Conservation (phyloP, 92 coral and sea anemone genomes). For the Epizoanthus illoricatus region DNA sequence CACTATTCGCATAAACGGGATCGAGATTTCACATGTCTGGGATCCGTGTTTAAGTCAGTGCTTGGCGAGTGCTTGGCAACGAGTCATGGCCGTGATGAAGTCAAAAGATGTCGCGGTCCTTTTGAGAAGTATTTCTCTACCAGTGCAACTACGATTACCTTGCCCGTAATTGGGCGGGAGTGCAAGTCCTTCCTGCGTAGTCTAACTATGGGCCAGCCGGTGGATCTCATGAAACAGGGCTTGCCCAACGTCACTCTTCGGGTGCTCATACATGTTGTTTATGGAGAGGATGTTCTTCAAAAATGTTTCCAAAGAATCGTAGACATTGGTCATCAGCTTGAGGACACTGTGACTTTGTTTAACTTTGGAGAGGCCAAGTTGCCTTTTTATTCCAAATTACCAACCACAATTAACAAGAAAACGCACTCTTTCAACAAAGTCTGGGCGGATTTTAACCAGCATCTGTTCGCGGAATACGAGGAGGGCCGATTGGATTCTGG, state of each 20-base stretch:
- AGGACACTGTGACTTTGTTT: constrained; percentile 56
- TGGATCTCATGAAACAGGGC: constrained; percentile 65
- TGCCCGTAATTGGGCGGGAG: constrained; percentile 73
- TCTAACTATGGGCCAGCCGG: constrained; percentile 61
- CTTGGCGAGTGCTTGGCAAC: constrained; percentile 84
- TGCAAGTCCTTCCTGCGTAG: constrained; percentile 60
- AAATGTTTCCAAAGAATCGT: constrained; percentile 64
- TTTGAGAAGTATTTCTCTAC: constrained; percentile 88
- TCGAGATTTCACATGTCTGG: constrained; percentile 73
- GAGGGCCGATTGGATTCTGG: constrained; percentile 76
- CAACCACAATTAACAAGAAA: constrained; percentile 62
- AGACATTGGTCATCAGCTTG: constrained; percentile 58
- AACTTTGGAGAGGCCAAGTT: constrained; percentile 68
- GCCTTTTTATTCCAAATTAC: constrained; percentile 79
- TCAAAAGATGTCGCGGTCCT: constrained; percentile 92
- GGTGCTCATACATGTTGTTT: constrained; percentile 66
- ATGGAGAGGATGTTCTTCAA: constrained; percentile 78
- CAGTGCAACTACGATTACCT: constrained; percentile 46
- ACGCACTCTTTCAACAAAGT: constrained; percentile 64
- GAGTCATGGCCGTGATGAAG: constrained; percentile 87
- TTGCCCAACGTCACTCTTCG: constrained; percentile 77
- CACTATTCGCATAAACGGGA: constrained; percentile 93
- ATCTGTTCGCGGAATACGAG: constrained; percentile 75
- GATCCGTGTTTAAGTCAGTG: constrained; percentile 66
- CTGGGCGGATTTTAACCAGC: constrained; percentile 71